Conservation (phyloP, 2,888 invertebrate species). For the Megalurothrips usitatus region DNA sequence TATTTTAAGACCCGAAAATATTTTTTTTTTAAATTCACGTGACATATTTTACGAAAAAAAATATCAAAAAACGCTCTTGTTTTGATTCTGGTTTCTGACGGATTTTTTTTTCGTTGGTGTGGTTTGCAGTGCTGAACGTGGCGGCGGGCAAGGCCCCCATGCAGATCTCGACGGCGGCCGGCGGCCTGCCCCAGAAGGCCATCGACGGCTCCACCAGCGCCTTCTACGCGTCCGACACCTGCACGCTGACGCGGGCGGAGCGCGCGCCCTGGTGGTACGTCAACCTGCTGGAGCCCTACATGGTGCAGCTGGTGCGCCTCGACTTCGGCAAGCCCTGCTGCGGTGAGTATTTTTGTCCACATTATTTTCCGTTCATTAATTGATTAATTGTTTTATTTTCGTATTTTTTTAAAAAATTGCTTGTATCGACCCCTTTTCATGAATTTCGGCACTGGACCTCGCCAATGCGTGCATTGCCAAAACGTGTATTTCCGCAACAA, state of each 20-base stretch:
- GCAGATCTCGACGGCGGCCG: slow-evolving; percentile 79
- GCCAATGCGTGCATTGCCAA: too few relatives aligned
- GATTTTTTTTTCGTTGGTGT: slow-evolving; percentile 34
- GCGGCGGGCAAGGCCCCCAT: slow-evolving; percentile 93
- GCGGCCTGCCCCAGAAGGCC: slow-evolving; percentile 83
- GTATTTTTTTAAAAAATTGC: too few relatives aligned
- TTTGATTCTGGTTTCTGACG: background rate
- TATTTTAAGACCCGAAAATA: too few relatives aligned
- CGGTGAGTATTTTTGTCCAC: slow-evolving; percentile 61
- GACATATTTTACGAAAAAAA: too few relatives aligned
- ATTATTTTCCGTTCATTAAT: too few relatives aligned
- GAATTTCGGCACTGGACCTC: too few relatives aligned
- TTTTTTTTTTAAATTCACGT: too few relatives aligned
- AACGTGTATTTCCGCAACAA: too few relatives aligned
- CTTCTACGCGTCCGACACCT: slow-evolving; percentile 75
- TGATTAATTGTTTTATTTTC: too few relatives aligned
- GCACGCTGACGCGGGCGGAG: slow-evolving; percentile 79
- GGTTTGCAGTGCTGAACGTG: slow-evolving; percentile 78
- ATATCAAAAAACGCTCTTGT: background rate
- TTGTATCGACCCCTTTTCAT: too few relatives aligned
- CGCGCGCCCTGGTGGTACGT: slow-evolving; percentile 94
- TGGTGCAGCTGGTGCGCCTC: slow-evolving; percentile 86
- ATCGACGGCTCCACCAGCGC: slow-evolving; percentile 86
- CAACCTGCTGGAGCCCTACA: slow-evolving; percentile 87
- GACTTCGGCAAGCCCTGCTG: slow-evolving; percentile 90